Base-by-base conservation (phyloP, 2,888 invertebrate species). In the Lithophane socia region DNA sequence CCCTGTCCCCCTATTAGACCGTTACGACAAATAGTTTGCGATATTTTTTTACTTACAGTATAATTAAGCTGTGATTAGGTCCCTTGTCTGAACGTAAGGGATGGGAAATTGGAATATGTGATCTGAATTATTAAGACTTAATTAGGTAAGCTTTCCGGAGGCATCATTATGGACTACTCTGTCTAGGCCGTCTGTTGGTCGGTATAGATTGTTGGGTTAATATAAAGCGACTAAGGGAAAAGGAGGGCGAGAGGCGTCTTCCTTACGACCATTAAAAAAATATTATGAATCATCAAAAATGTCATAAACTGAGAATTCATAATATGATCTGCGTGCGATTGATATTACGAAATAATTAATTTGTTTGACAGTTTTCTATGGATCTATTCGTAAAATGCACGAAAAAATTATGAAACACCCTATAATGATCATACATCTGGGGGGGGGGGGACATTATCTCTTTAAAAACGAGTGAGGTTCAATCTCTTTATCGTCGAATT, bases 1-100 rank as follows among this genome's bases (percentile, higher is more conserved):
- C 64, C 73, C 37, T n/a, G 76, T 61, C 58, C 72, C 73, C 52
- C n/a, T 67, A 70, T 85, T 44, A 61, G 61, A 54, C n/a, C 21
- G 47, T 84, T 64, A 65, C 65, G 66, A 73, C 70, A 64, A 75
- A 82, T 76, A 79, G 79, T 79, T 75, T 42, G 58, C 54, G 60
- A 82, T 73, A 79, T 76, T 82, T 77, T 79, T 84, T 85, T 84
- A 84, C 78, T 84, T 74, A 75, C 73, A 68, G 65, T 70, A 65
- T 81, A 76, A 86, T 83, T 76, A 85, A 42, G 74, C n/a, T 72
- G 84, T 82, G 78, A 86, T 83, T 81, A 86, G 77, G 73, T 80
- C 63, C 64, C 60, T 42, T 76, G 63, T 73, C 67, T 75, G 66
- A 82, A 84, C 65, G 70, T 63, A 73, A 73, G 72, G 82, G 82